Base-by-base conservation (phyloP, 2,888 invertebrate genomes). In the Dusona sp. region DNA sequence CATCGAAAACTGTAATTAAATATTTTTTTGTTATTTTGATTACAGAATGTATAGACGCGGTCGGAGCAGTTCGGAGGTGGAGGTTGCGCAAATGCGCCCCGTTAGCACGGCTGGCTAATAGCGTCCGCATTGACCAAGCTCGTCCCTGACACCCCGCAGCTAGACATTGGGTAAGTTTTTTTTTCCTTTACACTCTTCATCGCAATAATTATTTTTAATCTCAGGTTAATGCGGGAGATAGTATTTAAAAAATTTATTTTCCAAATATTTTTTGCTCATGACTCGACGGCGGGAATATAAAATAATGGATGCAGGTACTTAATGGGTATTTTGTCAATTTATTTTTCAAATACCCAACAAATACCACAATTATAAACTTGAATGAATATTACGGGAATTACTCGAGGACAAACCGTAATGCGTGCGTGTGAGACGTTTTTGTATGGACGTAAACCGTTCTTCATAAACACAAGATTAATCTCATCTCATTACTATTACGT, bases 31-130 rank as follows among this genome's bases (percentile, higher is more conserved):
- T 38, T 33, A 38, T 42, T 25, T 25, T 78, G 82, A 68, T 92
- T 91, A 38, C 92, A 93, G 93, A 90, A 93, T 93, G 93, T 91
- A 92, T 92, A 93, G 90, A 90, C 93, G 89, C 90, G 91, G 91
- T 89, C 90, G 91, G 91, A 91, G 91, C 89, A 90, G 92, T 90
- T 91, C 90, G 93, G 92, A 91, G 92, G 91, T 92, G 93, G 93
- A 93, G 93, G 92, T 93, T 91, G 93, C 92, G 92, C 93, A 91
- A 91, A 93, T 92, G 93, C 93, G 92, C 92, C 93, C 92, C 88
- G 90, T 93, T 91, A 93, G 91, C 90, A 93, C 92, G 91, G 93
- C 93, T 89, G 93, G 93, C 93, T 93, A 93, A 93, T 93, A 93
- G 92, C 90, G 89, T 90, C 89, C 89, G 85, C 85, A 88, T 84